These are phyloP conservation scores for Opisthocomus hoazin DNA, from an alignment of 2,113 vertebrate species.

Conservation along the genomic window DNA sequence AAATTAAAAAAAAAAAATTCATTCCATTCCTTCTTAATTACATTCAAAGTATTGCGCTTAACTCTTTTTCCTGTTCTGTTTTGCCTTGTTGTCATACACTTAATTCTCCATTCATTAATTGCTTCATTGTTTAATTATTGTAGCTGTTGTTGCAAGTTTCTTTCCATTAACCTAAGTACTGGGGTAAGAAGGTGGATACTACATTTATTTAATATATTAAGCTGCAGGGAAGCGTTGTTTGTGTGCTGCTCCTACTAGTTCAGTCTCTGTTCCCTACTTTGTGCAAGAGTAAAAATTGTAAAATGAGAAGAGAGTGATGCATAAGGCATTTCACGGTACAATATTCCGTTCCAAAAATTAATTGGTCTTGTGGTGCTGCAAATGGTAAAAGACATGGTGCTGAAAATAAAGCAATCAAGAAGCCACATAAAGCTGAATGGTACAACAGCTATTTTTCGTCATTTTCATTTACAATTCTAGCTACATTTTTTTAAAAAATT, in stretches of 20 bases:
- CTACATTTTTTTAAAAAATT: background rate
- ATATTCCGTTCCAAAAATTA: background rate
- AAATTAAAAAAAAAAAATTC: background rate
- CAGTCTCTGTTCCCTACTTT: background rate
- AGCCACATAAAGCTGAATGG: background rate
- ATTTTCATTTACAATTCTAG: background rate
- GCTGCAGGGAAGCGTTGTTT: background rate
- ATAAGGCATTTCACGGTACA: background rate
- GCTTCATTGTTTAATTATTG: slow-evolving; percentile 12
- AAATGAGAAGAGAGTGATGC: background rate
- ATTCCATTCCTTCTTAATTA: background rate
- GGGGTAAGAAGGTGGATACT: background rate
- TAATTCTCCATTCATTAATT: slow-evolving; percentile 11
- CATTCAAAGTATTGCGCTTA: background rate
- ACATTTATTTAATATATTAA: background rate
- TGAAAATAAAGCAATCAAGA: slow-evolving; percentile 5
- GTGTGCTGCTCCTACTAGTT: background rate
- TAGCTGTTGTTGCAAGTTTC: background rate
- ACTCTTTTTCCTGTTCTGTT: background rate
- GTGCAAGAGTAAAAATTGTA: background rate
- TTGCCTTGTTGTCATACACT: background rate
- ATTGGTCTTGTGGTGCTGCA: background rate
- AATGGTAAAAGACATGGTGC: background rate
- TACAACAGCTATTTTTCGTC: background rate
- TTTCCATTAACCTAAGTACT: background rate